phyloP scores from a whole-genome alignment of 2,888 invertebrate species.

The Andricus curvator region DNA sequence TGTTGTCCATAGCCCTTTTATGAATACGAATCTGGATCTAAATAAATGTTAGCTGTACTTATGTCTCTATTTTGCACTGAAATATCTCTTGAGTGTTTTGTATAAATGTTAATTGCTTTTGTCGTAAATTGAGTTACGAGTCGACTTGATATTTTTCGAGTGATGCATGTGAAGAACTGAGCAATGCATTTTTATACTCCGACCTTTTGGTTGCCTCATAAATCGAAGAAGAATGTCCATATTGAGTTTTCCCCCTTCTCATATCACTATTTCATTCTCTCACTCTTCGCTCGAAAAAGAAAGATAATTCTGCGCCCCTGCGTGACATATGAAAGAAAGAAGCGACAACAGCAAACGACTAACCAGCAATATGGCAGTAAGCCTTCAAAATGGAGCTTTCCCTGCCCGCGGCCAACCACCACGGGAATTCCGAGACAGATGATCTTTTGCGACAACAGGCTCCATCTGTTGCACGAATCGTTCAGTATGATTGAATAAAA shows the following conservation, averaged over 20 bases:
- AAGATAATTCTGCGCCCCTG: constrained; percentile 59
- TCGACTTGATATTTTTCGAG: neutral
- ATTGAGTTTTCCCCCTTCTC: constrained; percentile 8
- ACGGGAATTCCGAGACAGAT: constrained; percentile 11
- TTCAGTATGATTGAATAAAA: neutral
- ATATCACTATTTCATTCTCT: neutral
- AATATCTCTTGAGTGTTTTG: neutral
- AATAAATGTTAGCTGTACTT: neutral
- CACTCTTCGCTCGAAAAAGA: constrained; percentile 72
- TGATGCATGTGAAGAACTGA: neutral
- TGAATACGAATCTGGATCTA: too few species aligned
- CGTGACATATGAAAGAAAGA: constrained; percentile 68
- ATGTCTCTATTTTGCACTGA: neutral
- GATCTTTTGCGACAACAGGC: constrained; percentile 24
- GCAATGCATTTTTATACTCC: constrained; percentile 13
- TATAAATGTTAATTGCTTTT: neutral
- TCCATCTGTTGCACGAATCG: constrained; percentile 23
- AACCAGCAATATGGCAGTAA: constrained; percentile 47
- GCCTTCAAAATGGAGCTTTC: constrained; percentile 45
- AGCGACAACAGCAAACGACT: constrained; percentile 48
- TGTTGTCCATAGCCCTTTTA: too few species aligned
- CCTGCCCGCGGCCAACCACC: constrained; percentile 48
- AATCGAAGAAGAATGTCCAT: constrained; percentile 19
- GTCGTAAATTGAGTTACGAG: neutral
- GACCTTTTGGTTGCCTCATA: constrained; percentile 9